A percentile compares a stretch with the other conserved stretches of the same genome.
phyloP scores from a whole-genome alignment of 1,140 invertebrate species.

The Berghia stephanieae region DNA sequence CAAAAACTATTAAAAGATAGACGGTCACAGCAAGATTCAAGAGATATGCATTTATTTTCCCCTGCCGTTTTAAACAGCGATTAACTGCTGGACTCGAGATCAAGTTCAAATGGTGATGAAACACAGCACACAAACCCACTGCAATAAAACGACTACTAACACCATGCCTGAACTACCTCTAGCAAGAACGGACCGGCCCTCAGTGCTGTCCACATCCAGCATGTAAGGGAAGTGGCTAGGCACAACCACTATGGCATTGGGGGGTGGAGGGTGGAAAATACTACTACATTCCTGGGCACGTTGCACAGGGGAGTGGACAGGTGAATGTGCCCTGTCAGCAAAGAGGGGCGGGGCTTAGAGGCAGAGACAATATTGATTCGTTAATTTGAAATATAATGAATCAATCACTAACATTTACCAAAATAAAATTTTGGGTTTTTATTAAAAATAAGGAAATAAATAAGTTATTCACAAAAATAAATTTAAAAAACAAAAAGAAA shows the following conservation, averaged over 20 bases:
- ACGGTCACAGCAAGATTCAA: too few relatives aligned
- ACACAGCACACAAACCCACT: too few relatives aligned
- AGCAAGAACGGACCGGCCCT: constrained; percentile 40
- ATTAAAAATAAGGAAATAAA: neutral
- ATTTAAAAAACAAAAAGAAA: neutral
- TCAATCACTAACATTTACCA: neutral
- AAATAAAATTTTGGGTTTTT: neutral
- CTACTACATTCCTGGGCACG: constrained; percentile 41
- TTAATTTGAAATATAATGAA: too few relatives aligned
- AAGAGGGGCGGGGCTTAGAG: constrained; percentile 30
- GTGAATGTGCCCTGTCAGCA: constrained; percentile 34
- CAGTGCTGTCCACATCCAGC: constrained; percentile 39
- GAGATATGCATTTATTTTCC: too few relatives aligned
- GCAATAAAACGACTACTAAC: constrained; percentile 11
- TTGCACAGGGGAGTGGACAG: neutral
- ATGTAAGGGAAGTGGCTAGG: constrained; percentile 30
- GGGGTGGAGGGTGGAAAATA: constrained; percentile 38
- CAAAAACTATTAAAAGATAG: too few relatives aligned
- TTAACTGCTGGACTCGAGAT: too few relatives aligned
- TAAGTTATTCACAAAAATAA: neutral
- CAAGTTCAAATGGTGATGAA: too few relatives aligned
- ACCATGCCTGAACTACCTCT: constrained; percentile 47
- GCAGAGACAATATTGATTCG: too few relatives aligned
- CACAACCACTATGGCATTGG: constrained; percentile 23
- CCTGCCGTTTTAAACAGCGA: too few relatives aligned